A percentile compares a stretch with the other conserved stretches of the same genome.
phyloP scores from a whole-genome alignment of 2,888 invertebrate genomes.

The Cerastoderma edule region DNA sequence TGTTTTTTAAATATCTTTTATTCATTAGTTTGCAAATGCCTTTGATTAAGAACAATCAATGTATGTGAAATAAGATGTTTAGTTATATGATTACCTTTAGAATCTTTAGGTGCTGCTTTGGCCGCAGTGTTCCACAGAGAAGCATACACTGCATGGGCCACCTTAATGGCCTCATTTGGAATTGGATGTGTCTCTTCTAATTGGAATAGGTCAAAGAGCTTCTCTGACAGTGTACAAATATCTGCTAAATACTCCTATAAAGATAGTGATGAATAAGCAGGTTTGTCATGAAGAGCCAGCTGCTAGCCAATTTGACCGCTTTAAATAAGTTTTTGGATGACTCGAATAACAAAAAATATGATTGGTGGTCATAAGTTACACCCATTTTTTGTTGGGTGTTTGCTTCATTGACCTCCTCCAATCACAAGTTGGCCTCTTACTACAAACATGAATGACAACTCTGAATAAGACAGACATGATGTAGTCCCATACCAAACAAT shows the following conservation, averaged over 20 bases:
- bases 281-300: too few relatives aligned
- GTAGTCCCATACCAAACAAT: too few relatives aligned
- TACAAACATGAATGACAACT: background rate
- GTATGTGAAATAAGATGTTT: too few relatives aligned
- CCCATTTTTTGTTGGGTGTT: background rate
- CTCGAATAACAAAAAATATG: background rate
- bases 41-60: background rate
- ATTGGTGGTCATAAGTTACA: background rate
- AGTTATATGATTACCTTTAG: conserved; percentile 6
- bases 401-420: background rate
- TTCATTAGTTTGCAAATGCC: background rate
- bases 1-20: background rate
- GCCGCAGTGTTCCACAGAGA: conserved; percentile 4
- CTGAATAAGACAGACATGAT: too few relatives aligned
- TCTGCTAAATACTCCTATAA: conserved; percentile 13
- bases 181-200: background rate
- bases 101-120: background rate
- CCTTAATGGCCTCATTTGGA: background rate
- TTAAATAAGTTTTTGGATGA: conserved; percentile 48
- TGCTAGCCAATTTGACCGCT: too few relatives aligned
- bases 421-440: background rate
- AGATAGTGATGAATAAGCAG: conserved; percentile 82
- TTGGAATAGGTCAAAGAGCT: background rate
- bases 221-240: background rate
- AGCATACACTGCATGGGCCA: background rate